Percentiles rank a stretch among this genome's conserved stretches.
Conservation (phyloP, 2,888 invertebrate genomes). For the Hemicrepidius hirtus region DNA sequence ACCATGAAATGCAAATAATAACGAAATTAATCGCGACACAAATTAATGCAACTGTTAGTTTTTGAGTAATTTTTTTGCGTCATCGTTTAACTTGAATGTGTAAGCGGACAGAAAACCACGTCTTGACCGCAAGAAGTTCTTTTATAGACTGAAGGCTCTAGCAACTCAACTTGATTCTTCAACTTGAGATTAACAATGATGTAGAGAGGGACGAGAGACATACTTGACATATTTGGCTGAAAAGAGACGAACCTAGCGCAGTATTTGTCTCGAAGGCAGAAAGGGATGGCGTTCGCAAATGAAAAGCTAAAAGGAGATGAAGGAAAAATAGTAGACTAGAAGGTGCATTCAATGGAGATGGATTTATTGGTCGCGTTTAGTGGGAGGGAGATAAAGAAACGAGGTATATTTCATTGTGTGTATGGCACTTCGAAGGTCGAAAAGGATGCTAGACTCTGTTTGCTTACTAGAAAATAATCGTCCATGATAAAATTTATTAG, state of each 20-base stretch:
- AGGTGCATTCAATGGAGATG: constrained; percentile 53
- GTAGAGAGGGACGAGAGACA: constrained; percentile 68
- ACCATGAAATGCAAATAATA: constrained; percentile 1
- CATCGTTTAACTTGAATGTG: constrained; percentile 30
- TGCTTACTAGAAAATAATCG: constrained; percentile 42
- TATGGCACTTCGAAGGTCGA: constrained; percentile 54
- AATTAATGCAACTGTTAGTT: constrained; percentile 35
- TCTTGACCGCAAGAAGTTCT: constrained; percentile 53
- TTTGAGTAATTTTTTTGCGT: constrained; percentile 21
- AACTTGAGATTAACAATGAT: constrained; percentile 62
- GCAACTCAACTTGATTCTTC: constrained; percentile 53
- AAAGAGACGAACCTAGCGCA: constrained; percentile 55
- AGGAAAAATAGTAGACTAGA: constrained; percentile 50
- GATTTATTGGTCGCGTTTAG: constrained; percentile 51
- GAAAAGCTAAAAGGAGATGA: constrained; percentile 44
- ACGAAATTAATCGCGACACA: constrained; percentile 31
- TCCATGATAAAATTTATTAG: not conserved
- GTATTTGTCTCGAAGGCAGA: constrained; percentile 44
- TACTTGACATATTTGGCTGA: constrained; percentile 69
- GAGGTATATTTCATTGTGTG: constrained; percentile 58
- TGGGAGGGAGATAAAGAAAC: constrained; percentile 50
- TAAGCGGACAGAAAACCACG: constrained; percentile 42
- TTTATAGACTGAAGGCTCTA: constrained; percentile 60
- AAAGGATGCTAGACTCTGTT: constrained; percentile 48
- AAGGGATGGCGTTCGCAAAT: constrained; percentile 39